Base-by-base conservation (phyloP, 2,888 invertebrate species). In the Athalia cordata region DNA sequence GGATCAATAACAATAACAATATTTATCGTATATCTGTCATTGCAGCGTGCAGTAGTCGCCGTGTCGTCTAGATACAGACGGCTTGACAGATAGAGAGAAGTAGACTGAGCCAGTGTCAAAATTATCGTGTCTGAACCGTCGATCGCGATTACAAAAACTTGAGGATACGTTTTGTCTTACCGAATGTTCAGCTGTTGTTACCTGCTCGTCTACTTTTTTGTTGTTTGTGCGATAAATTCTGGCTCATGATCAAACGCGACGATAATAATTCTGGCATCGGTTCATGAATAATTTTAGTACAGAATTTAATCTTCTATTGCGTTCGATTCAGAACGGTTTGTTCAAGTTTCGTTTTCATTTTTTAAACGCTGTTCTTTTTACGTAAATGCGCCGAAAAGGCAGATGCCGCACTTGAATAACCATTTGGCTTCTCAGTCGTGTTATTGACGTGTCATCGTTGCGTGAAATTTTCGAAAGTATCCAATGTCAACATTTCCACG, bases 391-490 rank as follows among this genome's bases (percentile, higher is more conserved):
- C 29, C 29, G 29, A 29, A 29, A 29, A 29, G 29, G 29, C 29
- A 29, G 29, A 29, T 29, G 29, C 29, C 29, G 29, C 29, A 29
- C 68, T 68, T 68, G 15, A 55, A 68, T 55, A 68, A 68, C 52
- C 68, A n/a, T 68, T 68, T n/a, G 68, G 52, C 52, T 61, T 6
- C 47, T 55, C 68, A 47, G 52, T 68, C 55, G 15, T 50, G 11
- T 59, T 72, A 72, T 72, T 45, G 72, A 72, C 72, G 72, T 57
- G 57, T 59, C 72, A 72, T 72, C 72, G 72, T 72, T 72, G 72
- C 72, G 72, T 72, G 72, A 72, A 72, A 47, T 57, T 72, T 72
- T 72, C 59, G 59, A 59, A 72, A 72, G 72, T 72, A 59, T 45
- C 59, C 59, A 72, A 45, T 57, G 72, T 57, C 57, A 72, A 72